A percentile compares a stretch with the other conserved stretches of the same genome.
These are phyloP conservation scores for Mergus octosetaceus DNA, from an alignment of 2,797 vertebrate genomes.

Conservation along the genomic window DNA sequence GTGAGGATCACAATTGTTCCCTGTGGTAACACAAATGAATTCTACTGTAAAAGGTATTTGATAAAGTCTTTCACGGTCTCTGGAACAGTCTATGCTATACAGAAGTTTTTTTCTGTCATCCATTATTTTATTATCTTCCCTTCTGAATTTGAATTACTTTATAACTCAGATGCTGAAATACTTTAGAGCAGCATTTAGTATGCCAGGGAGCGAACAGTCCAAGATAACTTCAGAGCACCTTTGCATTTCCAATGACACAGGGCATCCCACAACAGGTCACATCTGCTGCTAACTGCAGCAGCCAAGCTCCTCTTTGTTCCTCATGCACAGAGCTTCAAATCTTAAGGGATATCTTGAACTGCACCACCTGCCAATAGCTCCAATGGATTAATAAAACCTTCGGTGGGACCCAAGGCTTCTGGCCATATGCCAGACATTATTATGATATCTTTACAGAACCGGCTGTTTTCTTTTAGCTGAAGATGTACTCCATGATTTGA, in stretches of 20 bases:
- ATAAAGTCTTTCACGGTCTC: conserved; percentile 62
- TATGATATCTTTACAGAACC: background rate
- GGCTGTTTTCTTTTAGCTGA: background rate
- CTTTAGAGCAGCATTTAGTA: conserved; percentile 32
- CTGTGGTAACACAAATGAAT: conserved; percentile 52
- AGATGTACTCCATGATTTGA: background rate
- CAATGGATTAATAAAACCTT: background rate
- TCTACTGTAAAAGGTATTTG: conserved; percentile 52
- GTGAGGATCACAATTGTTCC: conserved; percentile 42
- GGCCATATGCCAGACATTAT: background rate
- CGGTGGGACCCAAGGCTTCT: background rate
- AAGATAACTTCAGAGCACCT: background rate
- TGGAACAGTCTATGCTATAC: background rate
- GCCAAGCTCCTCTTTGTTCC: background rate
- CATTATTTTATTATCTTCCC: conserved; percentile 65
- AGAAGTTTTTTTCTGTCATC: conserved; percentile 33
- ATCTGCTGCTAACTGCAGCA: conserved; percentile 16
- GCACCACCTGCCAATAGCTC: background rate
- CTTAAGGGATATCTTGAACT: background rate
- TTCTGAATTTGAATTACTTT: conserved; percentile 64
- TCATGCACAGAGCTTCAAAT: background rate
- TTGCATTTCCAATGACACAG: conserved; percentile 37
- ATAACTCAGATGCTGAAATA: conserved; percentile 16
- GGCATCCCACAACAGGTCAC: conserved; percentile 22
- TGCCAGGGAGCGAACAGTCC: background rate